phyloP scores from a whole-genome alignment of 2,113 vertebrate genomes.

The Heptranchias perlo region DNA sequence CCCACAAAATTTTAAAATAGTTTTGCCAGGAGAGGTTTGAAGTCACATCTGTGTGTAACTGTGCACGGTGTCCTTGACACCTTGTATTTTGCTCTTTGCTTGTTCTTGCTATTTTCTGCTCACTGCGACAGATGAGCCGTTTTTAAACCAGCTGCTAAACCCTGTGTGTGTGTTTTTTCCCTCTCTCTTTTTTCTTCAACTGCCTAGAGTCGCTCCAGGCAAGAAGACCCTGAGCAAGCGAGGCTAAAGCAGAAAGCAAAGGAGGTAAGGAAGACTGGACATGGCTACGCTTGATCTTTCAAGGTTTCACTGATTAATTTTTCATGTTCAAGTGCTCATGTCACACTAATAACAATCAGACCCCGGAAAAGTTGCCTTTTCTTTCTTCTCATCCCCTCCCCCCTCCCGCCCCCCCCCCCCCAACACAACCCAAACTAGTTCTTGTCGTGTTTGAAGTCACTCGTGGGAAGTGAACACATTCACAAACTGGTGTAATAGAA shows the following conservation, averaged over 20 bases:
- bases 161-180: constrained; percentile 47
- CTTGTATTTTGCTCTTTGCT: constrained; percentile 63
- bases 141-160: constrained; percentile 86
- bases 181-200: constrained; percentile 43
- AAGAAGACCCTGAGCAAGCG: constrained; percentile 88
- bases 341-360: constrained; percentile 94
- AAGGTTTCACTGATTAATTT: constrained; percentile 85
- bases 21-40: constrained; percentile 42
- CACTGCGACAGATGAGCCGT: constrained; percentile 72
- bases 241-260: constrained; percentile 89
- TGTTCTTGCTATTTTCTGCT: constrained; percentile 72
- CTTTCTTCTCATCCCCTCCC: not conserved
- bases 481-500: not conserved
- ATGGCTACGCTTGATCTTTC: constrained; percentile 97
- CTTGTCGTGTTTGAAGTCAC: not conserved
- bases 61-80: constrained; percentile 73
- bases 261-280: constrained; percentile 80
- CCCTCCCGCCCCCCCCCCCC: not conserved
- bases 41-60: constrained; percentile 63
- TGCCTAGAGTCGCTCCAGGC: constrained; percentile 79
- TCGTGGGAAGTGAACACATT: not conserved
- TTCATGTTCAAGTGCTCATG: constrained; percentile 90
- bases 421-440: not conserved
- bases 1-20: not conserved
- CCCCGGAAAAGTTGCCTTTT: constrained; percentile 46